Conservation (phyloP, 53 echinoderm and acorn worm genomes). For the Paracentrotus lividus region DNA sequence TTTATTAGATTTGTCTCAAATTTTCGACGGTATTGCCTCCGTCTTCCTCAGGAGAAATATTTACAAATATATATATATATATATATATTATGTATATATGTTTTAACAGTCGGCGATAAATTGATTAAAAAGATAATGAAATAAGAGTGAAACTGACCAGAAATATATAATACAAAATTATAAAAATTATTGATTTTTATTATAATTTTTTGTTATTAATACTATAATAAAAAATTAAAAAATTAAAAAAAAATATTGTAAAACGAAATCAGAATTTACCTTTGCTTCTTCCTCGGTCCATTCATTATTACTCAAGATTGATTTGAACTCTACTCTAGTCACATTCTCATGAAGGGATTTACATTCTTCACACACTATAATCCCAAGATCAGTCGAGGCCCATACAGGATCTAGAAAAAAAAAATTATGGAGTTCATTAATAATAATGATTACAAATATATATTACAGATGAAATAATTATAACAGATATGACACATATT, state of each 20-base stretch:
- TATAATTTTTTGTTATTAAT: too few relatives aligned
- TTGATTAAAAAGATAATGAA: too few relatives aligned
- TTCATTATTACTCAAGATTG: background rate
- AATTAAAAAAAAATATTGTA: background rate
- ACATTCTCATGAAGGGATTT: conserved; percentile 51
- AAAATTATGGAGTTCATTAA: too few relatives aligned
- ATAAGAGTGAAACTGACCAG: too few relatives aligned
- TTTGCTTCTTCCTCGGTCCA: conserved; percentile 52
- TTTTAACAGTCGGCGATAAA: too few relatives aligned
- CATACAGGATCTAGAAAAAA: conserved; percentile 55
- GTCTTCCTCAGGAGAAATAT: too few relatives aligned
- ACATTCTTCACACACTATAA: conserved; percentile 53
- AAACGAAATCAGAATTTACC: conserved; percentile 29
- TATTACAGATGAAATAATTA: background rate
- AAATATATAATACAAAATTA: too few relatives aligned
- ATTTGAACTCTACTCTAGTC: conserved; percentile 48
- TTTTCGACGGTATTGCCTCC: too few relatives aligned
- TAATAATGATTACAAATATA: background rate
- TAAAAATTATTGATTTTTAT: too few relatives aligned
- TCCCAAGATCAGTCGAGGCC: conserved; percentile 38
- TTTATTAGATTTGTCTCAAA: too few relatives aligned
- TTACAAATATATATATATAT: too few relatives aligned
- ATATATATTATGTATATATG: too few relatives aligned
- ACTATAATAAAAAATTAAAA: background rate
- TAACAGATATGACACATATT: background rate